phyloP scores from a whole-genome alignment of 2,888 invertebrate genomes.

The Lingula anatina region DNA sequence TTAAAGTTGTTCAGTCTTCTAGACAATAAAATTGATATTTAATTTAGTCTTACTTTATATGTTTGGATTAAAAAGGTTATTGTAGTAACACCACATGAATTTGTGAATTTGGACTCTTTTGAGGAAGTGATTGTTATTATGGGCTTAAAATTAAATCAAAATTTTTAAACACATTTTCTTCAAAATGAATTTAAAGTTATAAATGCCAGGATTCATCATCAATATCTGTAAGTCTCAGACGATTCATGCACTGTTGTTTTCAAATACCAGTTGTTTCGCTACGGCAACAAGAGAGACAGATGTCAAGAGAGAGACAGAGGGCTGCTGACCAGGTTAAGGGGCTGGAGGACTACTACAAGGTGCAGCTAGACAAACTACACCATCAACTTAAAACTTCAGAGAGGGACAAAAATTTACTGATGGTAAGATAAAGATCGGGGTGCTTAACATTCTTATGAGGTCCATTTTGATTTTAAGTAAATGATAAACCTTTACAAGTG shows the following conservation, averaged over 20 bases:
- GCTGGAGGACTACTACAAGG: slow-evolving; percentile 26
- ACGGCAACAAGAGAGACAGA: slow-evolving; percentile 33
- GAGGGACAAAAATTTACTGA: slow-evolving; percentile 39
- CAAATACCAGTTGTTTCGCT: slow-evolving; percentile 27
- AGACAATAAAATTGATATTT: too few species aligned
- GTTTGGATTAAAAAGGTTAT: too few species aligned
- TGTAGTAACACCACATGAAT: too few species aligned
- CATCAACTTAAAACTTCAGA: slow-evolving; percentile 23
- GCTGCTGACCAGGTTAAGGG: slow-evolving; percentile 21
- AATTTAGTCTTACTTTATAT: too few species aligned
- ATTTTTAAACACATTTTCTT: too few species aligned
- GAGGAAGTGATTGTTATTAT: too few species aligned
- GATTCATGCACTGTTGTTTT: neutral
- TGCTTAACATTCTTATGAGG: neutral
- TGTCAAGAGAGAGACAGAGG: slow-evolving; percentile 25
- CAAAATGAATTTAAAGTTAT: too few species aligned
- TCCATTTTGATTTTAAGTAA: neutral
- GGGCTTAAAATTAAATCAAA: too few species aligned
- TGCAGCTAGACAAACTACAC: slow-evolving; percentile 24
- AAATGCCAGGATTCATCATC: too few species aligned
- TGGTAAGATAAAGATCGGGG: slow-evolving; percentile 21
- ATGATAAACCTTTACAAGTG: too few species aligned
- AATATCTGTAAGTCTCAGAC: neutral
- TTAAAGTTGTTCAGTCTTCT: neutral
- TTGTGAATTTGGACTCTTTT: too few species aligned